A percentile compares a stretch with the other conserved stretches of the same genome.
Evolutionary conservation across 2,888 invertebrate genomes (phyloP).

Genomic region (Linnaemya tessellans): DNA sequence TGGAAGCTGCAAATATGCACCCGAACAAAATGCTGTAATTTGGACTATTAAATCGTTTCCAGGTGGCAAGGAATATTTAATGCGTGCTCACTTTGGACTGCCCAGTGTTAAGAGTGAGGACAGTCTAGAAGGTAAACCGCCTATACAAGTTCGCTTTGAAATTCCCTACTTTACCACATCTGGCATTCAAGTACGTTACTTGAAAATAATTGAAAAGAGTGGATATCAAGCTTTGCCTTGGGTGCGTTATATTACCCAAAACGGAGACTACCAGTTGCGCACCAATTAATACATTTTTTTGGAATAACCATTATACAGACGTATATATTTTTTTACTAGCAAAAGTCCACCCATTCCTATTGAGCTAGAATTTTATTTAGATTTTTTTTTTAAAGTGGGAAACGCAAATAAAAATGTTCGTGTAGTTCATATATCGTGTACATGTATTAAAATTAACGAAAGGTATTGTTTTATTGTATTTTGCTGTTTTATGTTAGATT

Average conservation of each 20-base stretch:
- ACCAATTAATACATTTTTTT: slow-evolving; percentile 87
- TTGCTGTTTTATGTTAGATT: slow-evolving; percentile 14
- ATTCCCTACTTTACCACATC: slow-evolving; percentile 99
- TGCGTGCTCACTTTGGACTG: slow-evolving; percentile 98
- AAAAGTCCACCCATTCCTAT: background rate
- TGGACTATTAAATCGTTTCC: slow-evolving; percentile 99
- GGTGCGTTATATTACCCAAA: slow-evolving; percentile 99
- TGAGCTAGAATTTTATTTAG: slow-evolving; percentile 38
- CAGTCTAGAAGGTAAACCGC: slow-evolving; percentile 94
- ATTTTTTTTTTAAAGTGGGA: slow-evolving; percentile 16
- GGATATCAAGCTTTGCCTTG: slow-evolving; percentile 99
- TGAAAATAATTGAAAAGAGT: slow-evolving; percentile 97
- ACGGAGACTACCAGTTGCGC: slow-evolving; percentile 98
- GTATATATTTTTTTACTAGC: slow-evolving; percentile 18
- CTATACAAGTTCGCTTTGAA: slow-evolving; percentile 99
- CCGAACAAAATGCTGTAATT: slow-evolving; percentile 97
- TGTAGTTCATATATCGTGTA: slow-evolving; percentile 16
- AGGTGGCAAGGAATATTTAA: slow-evolving; percentile 98
- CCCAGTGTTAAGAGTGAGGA: slow-evolving; percentile 98
- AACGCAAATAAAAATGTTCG: background rate
- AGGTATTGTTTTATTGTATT: background rate
- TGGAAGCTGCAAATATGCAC: slow-evolving; percentile 98
- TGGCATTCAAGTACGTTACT: slow-evolving; percentile 93
- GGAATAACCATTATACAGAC: slow-evolving; percentile 11
- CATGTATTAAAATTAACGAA: slow-evolving; percentile 6